Evolutionary conservation across 30 jellyfish, hydroid and myxozoan genomes (phyloP).

Genomic region (Aurelia aurita): DNA sequence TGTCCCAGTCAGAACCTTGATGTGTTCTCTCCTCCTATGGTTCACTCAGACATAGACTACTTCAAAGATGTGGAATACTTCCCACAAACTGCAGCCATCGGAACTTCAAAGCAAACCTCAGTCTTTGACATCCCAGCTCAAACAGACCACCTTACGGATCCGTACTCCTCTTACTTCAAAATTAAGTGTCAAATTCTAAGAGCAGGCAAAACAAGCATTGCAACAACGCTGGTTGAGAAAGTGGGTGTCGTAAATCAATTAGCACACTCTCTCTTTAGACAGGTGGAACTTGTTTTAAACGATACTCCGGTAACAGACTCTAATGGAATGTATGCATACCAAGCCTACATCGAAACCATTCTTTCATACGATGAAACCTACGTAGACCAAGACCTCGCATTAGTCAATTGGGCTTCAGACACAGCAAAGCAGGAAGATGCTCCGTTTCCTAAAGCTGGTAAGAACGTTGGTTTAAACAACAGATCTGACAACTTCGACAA

Average conservation of each 20-base stretch:
- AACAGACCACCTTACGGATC: neutral
- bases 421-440: too few relatives aligned
- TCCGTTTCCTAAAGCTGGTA: neutral
- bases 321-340: constrained; percentile 33
- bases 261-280: neutral
- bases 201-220: neutral
- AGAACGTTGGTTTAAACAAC: neutral
- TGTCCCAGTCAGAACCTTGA: constrained; percentile 4
- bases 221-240: neutral
- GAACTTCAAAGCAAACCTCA: neutral
- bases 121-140: constrained; percentile 5
- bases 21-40: neutral
- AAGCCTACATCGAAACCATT: neutral
- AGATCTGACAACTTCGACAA: neutral
- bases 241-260: constrained; percentile 2
- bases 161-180: neutral
- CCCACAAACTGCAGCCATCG: constrained; percentile 1
- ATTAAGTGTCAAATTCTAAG: too few relatives aligned
- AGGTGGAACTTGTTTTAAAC: neutral
- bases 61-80: neutral
- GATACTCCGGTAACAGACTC: constrained; percentile 33
- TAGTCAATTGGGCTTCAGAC: neutral
- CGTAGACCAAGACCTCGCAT: neutral
- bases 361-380: neutral
- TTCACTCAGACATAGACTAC: neutral